Percentiles rank a stretch among this genome's conserved stretches.
Evolutionary conservation across 1,140 invertebrate genomes (phyloP).

Genomic region (Antheraea pernyi): DNA sequence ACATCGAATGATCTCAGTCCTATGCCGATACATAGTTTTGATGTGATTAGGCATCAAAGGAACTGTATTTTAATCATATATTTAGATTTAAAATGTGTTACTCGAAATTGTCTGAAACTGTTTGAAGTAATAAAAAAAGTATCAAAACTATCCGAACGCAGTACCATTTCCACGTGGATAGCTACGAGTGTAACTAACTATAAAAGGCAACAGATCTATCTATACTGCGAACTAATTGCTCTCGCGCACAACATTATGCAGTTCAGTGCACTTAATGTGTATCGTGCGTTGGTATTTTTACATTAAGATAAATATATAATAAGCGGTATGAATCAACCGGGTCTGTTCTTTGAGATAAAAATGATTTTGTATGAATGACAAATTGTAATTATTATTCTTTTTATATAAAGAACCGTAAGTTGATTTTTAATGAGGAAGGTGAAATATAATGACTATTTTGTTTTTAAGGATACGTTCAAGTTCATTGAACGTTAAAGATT

Average conservation of each 20-base stretch:
- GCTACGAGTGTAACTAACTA: background rate
- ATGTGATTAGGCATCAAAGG: no score
- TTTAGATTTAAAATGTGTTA: no score
- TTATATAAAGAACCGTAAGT: background rate
- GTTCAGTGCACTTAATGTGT: conserved; percentile 25
- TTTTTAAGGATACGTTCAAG: background rate
- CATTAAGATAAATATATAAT: conserved; percentile 11
- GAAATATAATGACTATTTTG: background rate
- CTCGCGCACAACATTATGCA: conserved; percentile 15
- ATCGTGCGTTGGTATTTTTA: conserved; percentile 20
- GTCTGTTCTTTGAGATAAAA: conserved; percentile 3
- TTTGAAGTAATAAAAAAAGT: conserved; percentile 2
- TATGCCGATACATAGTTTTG: no score
- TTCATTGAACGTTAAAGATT: background rate
- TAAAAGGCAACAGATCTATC: background rate
- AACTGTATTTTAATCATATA: no score
- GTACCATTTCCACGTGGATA: conserved; percentile 1
- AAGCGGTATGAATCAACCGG: background rate
- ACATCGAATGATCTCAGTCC: no score
- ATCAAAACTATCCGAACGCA: conserved; percentile 4
- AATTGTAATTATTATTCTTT: background rate
- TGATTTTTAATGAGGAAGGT: background rate
- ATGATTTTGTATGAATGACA: background rate
- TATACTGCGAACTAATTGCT: conserved; percentile 23
- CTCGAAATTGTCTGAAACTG: no score